These are phyloP conservation scores for Eubasilissa regina DNA, from an alignment of 1,140 invertebrate genomes.

Conservation along the genomic window DNA sequence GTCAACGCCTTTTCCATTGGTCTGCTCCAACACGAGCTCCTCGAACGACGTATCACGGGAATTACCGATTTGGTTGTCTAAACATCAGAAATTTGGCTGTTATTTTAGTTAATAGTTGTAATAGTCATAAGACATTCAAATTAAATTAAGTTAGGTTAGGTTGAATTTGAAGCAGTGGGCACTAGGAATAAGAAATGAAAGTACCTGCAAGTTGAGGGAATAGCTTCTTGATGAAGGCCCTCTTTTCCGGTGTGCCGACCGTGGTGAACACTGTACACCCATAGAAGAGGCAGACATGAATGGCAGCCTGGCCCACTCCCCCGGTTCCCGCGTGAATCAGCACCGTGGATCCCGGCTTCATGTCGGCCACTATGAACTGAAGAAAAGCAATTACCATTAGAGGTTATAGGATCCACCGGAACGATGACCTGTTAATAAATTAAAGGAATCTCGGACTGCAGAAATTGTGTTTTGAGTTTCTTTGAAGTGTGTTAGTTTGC, in stretches of 20 bases:
- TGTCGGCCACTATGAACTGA: slow-evolving; percentile 74
- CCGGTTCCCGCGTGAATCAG: slow-evolving; percentile 91
- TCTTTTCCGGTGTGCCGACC: slow-evolving; percentile 84
- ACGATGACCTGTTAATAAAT: background rate
- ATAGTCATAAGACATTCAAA: too few relatives aligned
- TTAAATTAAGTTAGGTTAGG: too few relatives aligned
- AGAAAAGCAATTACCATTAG: background rate
- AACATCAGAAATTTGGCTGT: background rate
- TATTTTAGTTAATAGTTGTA: too few relatives aligned
- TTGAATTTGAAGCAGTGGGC: too few relatives aligned
- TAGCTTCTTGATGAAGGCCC: slow-evolving; percentile 80
- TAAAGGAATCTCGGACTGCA: too few relatives aligned
- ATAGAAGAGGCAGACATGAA: slow-evolving; percentile 81
- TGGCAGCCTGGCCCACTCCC: slow-evolving; percentile 91
- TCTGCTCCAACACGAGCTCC: slow-evolving; percentile 73
- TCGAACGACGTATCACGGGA: slow-evolving; percentile 78
- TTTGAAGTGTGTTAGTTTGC: too few relatives aligned
- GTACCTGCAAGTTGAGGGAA: slow-evolving; percentile 78
- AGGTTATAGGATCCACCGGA: background rate
- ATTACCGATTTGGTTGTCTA: slow-evolving; percentile 75
- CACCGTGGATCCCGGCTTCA: slow-evolving; percentile 80
- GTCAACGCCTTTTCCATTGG: slow-evolving; percentile 79
- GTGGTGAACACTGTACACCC: slow-evolving; percentile 84
- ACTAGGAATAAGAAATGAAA: too few relatives aligned
- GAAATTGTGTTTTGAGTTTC: too few relatives aligned